phyloP scores from a whole-genome alignment of 2,797 vertebrate species.

The Halcyon smyrnensis region DNA sequence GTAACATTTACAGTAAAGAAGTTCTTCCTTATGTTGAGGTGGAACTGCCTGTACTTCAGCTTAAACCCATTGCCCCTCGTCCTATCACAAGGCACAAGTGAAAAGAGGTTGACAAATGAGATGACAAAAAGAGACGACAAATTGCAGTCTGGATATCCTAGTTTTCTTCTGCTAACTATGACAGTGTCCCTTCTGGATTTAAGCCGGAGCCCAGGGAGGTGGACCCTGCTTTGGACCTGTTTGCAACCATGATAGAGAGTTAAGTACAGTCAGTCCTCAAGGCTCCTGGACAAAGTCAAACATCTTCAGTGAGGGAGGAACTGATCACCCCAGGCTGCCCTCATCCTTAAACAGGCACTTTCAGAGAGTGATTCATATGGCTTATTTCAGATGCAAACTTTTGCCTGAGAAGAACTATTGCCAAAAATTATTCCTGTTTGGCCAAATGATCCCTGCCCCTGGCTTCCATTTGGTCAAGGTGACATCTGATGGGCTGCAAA shows the following conservation, averaged over 20 bases:
- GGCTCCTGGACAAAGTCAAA: rapidly evolving
- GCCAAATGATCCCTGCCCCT: background rate
- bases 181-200: background rate
- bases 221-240: background rate
- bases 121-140: background rate
- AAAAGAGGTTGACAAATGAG: too few species aligned
- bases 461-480: background rate
- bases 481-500: background rate
- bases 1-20: too few species aligned
- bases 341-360: background rate
- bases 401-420: background rate
- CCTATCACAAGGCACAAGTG: too few species aligned
- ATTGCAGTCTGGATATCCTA: background rate
- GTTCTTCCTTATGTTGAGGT: too few species aligned
- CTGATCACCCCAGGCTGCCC: background rate
- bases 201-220: background rate
- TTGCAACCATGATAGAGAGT: too few species aligned
- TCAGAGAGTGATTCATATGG: rapidly evolving
- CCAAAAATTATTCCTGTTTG: background rate
- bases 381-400: background rate
- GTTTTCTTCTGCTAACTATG: background rate
- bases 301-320: background rate
- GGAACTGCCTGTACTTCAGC: too few species aligned
- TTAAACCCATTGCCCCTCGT: too few species aligned
- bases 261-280: rapidly evolving